A percentile compares a stretch with the other conserved stretches of the same genome.
Evolutionary conservation across 2,888 invertebrate genomes (phyloP).

Genomic region (Drosophila mayaguana): DNA sequence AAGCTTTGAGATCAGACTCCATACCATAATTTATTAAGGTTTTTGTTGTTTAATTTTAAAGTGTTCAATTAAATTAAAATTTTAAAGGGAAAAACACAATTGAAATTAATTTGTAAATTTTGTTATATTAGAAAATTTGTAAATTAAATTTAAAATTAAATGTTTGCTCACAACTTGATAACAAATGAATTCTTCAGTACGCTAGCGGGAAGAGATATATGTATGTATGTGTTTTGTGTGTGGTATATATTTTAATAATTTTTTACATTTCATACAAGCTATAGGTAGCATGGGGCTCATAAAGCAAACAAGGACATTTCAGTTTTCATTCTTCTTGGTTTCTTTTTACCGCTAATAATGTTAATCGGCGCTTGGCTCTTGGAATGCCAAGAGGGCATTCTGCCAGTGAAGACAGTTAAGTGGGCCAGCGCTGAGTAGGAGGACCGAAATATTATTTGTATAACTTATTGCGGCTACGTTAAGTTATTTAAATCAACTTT

Average conservation of each 20-base stretch:
- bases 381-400: not conserved
- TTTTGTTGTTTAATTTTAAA: not conserved
- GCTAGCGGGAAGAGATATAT: not conserved
- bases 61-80: not conserved
- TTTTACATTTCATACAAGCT: constrained; percentile 4
- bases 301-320: constrained; percentile 5
- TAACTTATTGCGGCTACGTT: not conserved
- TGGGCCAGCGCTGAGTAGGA: not conserved
- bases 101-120: not conserved
- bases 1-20: too few species aligned
- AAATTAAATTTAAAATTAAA: not conserved
- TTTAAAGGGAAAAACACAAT: not conserved
- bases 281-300: constrained; percentile 1
- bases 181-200: not conserved
- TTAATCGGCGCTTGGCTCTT: not conserved
- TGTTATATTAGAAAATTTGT: not conserved
- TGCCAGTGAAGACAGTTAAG: not conserved
- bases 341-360: constrained; percentile 3
- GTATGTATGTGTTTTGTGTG: too few species aligned
- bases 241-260: not conserved
- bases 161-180: not conserved
- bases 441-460: not conserved
- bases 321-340: not conserved
- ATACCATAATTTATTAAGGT: too few species aligned
- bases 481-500: not conserved